Percentiles rank a stretch among this genome's conserved stretches.
These are phyloP conservation scores for Astropecten irregularis DNA, from an alignment of 53 echinoderm and acorn worm genomes.

Conservation along the genomic window DNA sequence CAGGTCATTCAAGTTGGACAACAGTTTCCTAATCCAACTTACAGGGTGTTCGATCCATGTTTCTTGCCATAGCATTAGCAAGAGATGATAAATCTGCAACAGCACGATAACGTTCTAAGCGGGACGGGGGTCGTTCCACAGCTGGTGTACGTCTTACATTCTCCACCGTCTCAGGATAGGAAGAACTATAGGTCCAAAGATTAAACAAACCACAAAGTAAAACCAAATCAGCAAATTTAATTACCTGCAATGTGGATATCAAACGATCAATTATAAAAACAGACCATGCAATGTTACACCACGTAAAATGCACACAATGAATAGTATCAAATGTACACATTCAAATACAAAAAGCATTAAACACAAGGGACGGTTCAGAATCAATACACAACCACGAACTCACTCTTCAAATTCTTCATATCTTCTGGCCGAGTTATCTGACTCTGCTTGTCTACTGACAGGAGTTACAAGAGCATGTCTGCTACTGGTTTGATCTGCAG, in stretches of 20 bases:
- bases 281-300: too few relatives aligned
- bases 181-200: conserved; percentile 10
- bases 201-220: too few relatives aligned
- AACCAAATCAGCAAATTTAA: too few relatives aligned
- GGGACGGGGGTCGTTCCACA: conserved; percentile 72
- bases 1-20: too few relatives aligned
- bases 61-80: conserved; percentile 85
- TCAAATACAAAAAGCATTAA: too few relatives aligned
- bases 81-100: conserved; percentile 88
- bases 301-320: too few relatives aligned
- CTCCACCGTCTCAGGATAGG: conserved; percentile 46
- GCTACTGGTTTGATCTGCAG: conserved; percentile 33
- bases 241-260: too few relatives aligned
- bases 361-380: too few relatives aligned
- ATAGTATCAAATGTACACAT: too few relatives aligned
- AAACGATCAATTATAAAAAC: too few relatives aligned
- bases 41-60: conserved; percentile 65
- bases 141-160: conserved; percentile 22
- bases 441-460: conserved; percentile 23
- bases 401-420: conserved; percentile 46
- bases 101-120: conserved; percentile 76
- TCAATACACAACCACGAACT: too few relatives aligned
- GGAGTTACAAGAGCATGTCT: conserved; percentile 16
- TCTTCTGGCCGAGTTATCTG: conserved; percentile 13
- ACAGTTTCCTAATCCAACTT: too few relatives aligned